Evolutionary conservation across 2,888 invertebrate species (phyloP), one percentile per base, ranked within the genome.

Genomic region (Cyrtodaria siliqua): DNA sequence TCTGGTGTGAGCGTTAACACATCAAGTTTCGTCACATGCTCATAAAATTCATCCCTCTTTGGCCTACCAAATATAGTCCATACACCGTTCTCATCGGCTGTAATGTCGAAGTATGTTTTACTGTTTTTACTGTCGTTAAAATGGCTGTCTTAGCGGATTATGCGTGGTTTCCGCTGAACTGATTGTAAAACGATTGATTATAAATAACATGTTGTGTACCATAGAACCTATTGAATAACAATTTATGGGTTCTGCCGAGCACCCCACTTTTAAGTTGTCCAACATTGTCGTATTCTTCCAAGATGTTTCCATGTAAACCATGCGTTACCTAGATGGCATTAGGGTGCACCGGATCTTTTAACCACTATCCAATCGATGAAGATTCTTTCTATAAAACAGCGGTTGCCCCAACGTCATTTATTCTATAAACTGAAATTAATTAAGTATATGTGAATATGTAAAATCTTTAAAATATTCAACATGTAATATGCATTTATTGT

Each of bases 161-260:
- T 80, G 55, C 78, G 80, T 18, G 79, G 82, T 20, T 82, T 76
- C 88, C 90, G 27, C 81, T 70, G 50, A 86, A 90, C 73, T 94
- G 94, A 94, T 98, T 99, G 94, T 96, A 99, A 93, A 99, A 98
- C 0, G 97, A 97, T 0, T 98, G 97, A 89, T 98, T 97, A 94
- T 96, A 97, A 0, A 99, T 95, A n/a, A 98, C 96, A 93, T 99
- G 98, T 1, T 98, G 97, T 90, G 98, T 99, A 1, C 99, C 99
- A 95, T 97, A 94, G 76, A 94, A 94, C 0, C 93, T 90, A 24
- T 78, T 71, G 66, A 93, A 92, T 1, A 93, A 88, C 72, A 94
- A 86, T 67, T 91, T 89, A 80, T 94, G 93, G 18, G 74, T 85
- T 66, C 78, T 83, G 66, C 70, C 79, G 9, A 82, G 85, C 16